A percentile compares a stretch with the other conserved stretches of the same genome.
Evolutionary conservation across 2,113 vertebrate genomes (phyloP).

Genomic region (Oncorhynchus tshawytscha): DNA sequence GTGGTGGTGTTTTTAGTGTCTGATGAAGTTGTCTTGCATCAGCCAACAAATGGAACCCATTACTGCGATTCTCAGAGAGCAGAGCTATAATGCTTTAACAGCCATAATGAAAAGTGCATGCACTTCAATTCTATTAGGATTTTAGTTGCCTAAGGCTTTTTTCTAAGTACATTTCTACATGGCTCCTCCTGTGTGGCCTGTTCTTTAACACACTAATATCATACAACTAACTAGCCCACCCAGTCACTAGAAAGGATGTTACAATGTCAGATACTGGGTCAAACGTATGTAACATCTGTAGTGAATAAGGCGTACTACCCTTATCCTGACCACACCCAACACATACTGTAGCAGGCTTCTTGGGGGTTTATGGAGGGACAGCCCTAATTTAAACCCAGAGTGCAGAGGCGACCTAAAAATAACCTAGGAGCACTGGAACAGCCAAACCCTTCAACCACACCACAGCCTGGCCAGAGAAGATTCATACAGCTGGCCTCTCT

Average conservation of each 20-base stretch:
- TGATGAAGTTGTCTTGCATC: slow-evolving; percentile 19
- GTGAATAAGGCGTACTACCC: slow-evolving; percentile 43
- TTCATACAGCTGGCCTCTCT: not conserved
- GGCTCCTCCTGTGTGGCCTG: not conserved
- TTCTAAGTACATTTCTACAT: slow-evolving; percentile 4
- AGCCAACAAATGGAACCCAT: slow-evolving; percentile 45
- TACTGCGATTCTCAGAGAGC: slow-evolving; percentile 4
- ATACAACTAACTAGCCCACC: slow-evolving; percentile 27
- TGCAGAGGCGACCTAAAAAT: slow-evolving; percentile 44
- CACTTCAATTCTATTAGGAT: slow-evolving; percentile 24
- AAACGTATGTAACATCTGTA: slow-evolving; percentile 53
- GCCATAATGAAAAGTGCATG: not conserved
- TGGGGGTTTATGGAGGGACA: slow-evolving; percentile 34
- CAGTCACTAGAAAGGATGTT: slow-evolving; percentile 25
- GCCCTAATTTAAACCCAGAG: slow-evolving; percentile 39
- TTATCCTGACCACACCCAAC: slow-evolving; percentile 7
- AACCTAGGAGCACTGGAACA: slow-evolving; percentile 18
- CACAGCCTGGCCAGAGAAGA: not conserved
- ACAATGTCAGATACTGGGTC: slow-evolving; percentile 30
- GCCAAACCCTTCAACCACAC: not conserved
- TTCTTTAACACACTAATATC: slow-evolving; percentile 1
- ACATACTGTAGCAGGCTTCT: slow-evolving; percentile 41
- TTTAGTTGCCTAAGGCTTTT: slow-evolving; percentile 19
- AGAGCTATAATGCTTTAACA: slow-evolving; percentile 1
- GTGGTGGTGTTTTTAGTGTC: not conserved